Conservation (phyloP, 2,888 invertebrate species). For the Ophonus ardosiacus region DNA sequence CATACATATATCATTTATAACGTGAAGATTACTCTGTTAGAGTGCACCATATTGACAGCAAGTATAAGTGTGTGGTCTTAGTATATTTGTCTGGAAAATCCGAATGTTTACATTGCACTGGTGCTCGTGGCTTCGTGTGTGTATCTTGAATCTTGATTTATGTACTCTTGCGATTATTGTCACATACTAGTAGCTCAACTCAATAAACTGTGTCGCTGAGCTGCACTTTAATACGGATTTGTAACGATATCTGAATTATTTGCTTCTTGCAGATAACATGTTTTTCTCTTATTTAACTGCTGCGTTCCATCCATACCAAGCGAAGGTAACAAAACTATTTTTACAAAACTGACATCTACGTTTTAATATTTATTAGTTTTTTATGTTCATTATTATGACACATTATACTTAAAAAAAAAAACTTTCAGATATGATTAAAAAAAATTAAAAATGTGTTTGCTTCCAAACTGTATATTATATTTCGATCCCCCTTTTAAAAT, state of each 20-base stretch:
- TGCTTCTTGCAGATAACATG: neutral
- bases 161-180: slow-evolving; percentile 7
- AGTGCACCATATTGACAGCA: neutral
- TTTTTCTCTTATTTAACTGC: neutral
- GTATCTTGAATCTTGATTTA: slow-evolving; percentile 2
- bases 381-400: too few species aligned
- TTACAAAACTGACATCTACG: too few species aligned
- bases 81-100: slow-evolving; percentile 21
- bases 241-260: neutral
- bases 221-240: neutral
- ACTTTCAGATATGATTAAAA: too few species aligned
- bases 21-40: neutral
- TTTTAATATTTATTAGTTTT: too few species aligned
- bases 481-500: too few species aligned
- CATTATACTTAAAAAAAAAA: too few species aligned
- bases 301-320: too few species aligned
- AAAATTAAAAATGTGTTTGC: too few species aligned
- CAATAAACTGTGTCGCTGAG: neutral
- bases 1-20: neutral
- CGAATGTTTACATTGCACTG: slow-evolving; percentile 7
- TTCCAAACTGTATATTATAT: too few species aligned
- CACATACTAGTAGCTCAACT: neutral
- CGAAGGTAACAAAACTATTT: too few species aligned
- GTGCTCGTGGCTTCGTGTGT: neutral
- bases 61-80: neutral